Conservation (phyloP, 1,140 invertebrate species). For the Nebria ingens region DNA sequence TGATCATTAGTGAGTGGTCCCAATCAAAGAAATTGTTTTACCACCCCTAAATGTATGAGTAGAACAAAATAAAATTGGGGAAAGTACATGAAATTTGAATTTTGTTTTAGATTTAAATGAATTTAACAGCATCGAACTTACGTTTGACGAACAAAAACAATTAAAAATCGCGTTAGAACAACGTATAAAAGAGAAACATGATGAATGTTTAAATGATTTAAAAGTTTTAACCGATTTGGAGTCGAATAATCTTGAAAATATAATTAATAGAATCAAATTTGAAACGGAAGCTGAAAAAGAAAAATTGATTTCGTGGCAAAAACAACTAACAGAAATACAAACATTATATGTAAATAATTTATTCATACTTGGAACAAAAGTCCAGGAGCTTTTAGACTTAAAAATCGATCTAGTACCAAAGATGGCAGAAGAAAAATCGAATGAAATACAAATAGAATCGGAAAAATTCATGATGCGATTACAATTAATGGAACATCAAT, state of each 20-base stretch:
- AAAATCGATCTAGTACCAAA: background rate
- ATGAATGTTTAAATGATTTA: background rate
- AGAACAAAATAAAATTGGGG: too few species aligned
- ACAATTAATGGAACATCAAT: background rate
- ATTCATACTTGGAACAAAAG: background rate
- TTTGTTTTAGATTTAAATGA: constrained; percentile 2
- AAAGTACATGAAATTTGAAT: background rate
- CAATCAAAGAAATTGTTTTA: too few species aligned
- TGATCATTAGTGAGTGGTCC: too few species aligned
- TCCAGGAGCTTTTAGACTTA: background rate
- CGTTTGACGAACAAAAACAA: background rate
- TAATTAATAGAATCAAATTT: background rate
- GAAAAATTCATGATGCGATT: background rate
- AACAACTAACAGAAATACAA: background rate
- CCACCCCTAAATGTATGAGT: too few species aligned
- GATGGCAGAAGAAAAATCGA: background rate
- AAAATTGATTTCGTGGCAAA: background rate
- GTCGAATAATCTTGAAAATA: background rate
- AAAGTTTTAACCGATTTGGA: background rate
- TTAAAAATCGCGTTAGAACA: background rate
- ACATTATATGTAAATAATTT: background rate
- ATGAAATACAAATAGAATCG: background rate
- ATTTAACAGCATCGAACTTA: background rate
- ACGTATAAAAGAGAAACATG: background rate
- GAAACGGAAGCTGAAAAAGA: background rate